These are phyloP conservation scores for Jordanella pulchra DNA, from an alignment of 2,797 vertebrate species.

Conservation along the genomic window DNA sequence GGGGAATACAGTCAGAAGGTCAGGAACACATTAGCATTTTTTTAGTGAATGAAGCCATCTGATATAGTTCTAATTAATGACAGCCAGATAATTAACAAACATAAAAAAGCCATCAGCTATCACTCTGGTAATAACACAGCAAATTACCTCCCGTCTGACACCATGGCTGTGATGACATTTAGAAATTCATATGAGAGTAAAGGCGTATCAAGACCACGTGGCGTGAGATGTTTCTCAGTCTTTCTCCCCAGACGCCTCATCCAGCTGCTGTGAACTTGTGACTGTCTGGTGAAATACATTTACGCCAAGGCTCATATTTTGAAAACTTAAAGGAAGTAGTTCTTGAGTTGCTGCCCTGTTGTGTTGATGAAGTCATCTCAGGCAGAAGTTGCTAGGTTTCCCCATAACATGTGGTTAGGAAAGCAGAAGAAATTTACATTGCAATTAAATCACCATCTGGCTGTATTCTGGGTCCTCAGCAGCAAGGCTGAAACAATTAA, in stretches of 20 bases:
- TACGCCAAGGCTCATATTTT: not conserved
- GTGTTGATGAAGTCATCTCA: not conserved
- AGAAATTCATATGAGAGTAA: conserved; percentile 43
- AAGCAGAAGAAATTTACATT: not conserved
- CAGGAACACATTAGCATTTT: conserved; percentile 63
- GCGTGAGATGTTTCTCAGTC: not conserved
- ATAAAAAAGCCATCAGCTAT: conserved; percentile 60
- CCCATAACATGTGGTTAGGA: not conserved
- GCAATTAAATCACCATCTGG: not conserved
- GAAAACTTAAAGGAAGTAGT: not conserved
- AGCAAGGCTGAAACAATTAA: too few relatives aligned
- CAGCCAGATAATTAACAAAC: conserved; percentile 63
- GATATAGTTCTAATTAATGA: conserved; percentile 68
- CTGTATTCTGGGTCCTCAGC: not conserved
- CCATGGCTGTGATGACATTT: conserved; percentile 58
- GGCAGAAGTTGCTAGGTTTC: not conserved
- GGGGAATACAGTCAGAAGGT: conserved; percentile 61
- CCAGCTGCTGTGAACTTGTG: not conserved
- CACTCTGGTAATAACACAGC: conserved; percentile 52
- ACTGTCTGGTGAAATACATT: not conserved
- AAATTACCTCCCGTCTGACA: conserved; percentile 47
- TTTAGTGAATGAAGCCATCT: conserved; percentile 44
- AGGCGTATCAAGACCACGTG: conserved; percentile 1
- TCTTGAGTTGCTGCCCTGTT: conserved; percentile 1
- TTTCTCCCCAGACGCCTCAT: not conserved